These are phyloP conservation scores for Drosophila greeni DNA, from an alignment of 2,888 invertebrate genomes.

Conservation along the genomic window DNA sequence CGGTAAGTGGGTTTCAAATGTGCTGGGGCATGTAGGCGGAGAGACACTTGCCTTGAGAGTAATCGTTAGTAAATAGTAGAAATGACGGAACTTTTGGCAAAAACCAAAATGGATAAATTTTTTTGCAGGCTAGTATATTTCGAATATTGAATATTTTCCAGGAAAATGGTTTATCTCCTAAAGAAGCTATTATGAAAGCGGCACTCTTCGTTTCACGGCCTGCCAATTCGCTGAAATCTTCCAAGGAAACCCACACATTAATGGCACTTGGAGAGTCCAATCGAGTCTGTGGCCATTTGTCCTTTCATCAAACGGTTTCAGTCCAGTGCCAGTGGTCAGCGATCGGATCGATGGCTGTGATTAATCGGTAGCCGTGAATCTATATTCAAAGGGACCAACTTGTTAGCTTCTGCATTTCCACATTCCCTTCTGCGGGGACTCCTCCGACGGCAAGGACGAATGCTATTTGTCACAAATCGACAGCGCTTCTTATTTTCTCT, in stretches of 20 bases:
- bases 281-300: conserved; percentile 31
- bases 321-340: too few species aligned
- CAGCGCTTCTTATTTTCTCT: conserved; percentile 25
- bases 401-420: conserved; percentile 40
- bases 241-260: conserved; percentile 4
- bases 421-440: conserved; percentile 6
- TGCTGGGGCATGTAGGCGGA: too few species aligned
- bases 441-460: conserved; percentile 22
- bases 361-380: conserved; percentile 33
- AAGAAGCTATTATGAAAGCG: too few species aligned
- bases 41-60: too few species aligned
- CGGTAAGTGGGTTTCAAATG: too few species aligned
- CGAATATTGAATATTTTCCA: too few species aligned
- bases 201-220: background rate
- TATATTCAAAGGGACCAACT: conserved; percentile 30
- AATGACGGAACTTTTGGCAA: too few species aligned
- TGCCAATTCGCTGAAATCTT: background rate
- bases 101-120: too few species aligned
- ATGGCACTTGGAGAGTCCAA: conserved; percentile 16
- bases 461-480: conserved; percentile 58
- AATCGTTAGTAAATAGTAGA: too few species aligned
- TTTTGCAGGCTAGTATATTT: too few species aligned
- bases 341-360: conserved; percentile 36
- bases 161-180: too few species aligned
- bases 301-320: conserved; percentile 34